Percentiles rank a stretch among this genome's conserved stretches.
These are phyloP conservation scores for Pteropus alecto DNA, from an alignment of 2,113 vertebrate species.

Conservation along the genomic window DNA sequence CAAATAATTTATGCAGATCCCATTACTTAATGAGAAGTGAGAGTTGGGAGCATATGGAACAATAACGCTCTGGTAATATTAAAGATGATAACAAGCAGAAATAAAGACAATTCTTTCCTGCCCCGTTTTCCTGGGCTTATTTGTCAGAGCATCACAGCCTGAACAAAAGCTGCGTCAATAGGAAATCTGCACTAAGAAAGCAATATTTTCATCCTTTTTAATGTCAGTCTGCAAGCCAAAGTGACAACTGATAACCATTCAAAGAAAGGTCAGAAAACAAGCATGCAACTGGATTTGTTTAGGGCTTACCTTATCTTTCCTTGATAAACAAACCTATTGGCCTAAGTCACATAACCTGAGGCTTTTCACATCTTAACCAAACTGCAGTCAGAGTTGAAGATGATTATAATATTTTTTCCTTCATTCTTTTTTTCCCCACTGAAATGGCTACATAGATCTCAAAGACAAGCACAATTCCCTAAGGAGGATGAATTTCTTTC, in stretches of 20 bases:
- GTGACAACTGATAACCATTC: slow-evolving; percentile 72
- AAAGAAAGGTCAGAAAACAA: slow-evolving; percentile 78
- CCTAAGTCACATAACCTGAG: slow-evolving; percentile 72
- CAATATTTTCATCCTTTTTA: slow-evolving; percentile 73
- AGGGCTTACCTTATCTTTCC: slow-evolving; percentile 76
- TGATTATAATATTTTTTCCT: slow-evolving; percentile 64
- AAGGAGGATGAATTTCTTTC: slow-evolving; percentile 16
- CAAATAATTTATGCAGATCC: neutral
- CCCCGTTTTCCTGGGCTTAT: slow-evolving; percentile 49
- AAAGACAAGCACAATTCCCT: slow-evolving; percentile 65
- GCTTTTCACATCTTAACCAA: slow-evolving; percentile 59
- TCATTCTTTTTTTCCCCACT: slow-evolving; percentile 46
- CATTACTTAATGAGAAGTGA: neutral
- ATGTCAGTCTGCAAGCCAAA: slow-evolving; percentile 72
- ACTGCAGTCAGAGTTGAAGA: slow-evolving; percentile 66
- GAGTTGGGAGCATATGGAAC: neutral
- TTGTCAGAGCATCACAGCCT: slow-evolving; percentile 22
- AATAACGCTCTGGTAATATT: neutral
- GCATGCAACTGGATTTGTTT: slow-evolving; percentile 68
- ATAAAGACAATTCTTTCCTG: neutral
- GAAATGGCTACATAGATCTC: slow-evolving; percentile 63
- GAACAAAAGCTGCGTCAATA: slow-evolving; percentile 43
- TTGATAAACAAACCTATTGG: slow-evolving; percentile 78
- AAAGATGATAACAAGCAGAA: neutral
- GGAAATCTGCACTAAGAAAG: slow-evolving; percentile 58